These are phyloP conservation scores for Macrosiphum euphorbiae DNA, from an alignment of 2,888 invertebrate species.

Conservation along the genomic window DNA sequence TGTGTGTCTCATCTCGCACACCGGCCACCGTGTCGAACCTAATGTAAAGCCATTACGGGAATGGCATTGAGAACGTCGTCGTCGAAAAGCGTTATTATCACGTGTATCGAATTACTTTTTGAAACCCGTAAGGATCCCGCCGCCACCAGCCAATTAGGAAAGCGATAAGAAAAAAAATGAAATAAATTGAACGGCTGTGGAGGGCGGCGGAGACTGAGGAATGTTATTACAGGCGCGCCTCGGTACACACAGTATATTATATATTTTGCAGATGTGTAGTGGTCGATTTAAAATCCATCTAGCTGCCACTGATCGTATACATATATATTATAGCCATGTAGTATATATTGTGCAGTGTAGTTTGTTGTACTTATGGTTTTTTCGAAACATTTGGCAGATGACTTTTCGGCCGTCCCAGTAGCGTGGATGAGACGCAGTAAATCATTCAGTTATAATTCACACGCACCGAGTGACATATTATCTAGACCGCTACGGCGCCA, in stretches of 20 bases:
- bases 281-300: not conserved
- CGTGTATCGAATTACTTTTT: slow-evolving; percentile 49
- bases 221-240: not conserved
- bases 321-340: too few relatives aligned
- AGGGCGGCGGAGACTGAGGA: not conserved
- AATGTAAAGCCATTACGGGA: slow-evolving; percentile 30
- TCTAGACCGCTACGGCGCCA: not conserved
- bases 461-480: not conserved
- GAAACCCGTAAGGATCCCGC: slow-evolving; percentile 21
- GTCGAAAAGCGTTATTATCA: slow-evolving; percentile 40
- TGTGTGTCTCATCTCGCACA: not conserved
- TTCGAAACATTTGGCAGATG: not conserved
- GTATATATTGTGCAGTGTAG: not conserved
- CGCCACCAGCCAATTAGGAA: slow-evolving; percentile 38
- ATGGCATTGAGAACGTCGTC: slow-evolving; percentile 32
- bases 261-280: not conserved
- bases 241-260: not conserved
- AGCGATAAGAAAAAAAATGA: not conserved
- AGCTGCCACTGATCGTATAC: not conserved
- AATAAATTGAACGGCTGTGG: not conserved
- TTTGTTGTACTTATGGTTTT: not conserved
- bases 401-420: not conserved
- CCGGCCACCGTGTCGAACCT: slow-evolving; percentile 38
- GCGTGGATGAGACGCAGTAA: not conserved
- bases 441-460: not conserved